Evolutionary conservation across 2,888 invertebrate species (phyloP).

Genomic region (Boloria euphrosyne): DNA sequence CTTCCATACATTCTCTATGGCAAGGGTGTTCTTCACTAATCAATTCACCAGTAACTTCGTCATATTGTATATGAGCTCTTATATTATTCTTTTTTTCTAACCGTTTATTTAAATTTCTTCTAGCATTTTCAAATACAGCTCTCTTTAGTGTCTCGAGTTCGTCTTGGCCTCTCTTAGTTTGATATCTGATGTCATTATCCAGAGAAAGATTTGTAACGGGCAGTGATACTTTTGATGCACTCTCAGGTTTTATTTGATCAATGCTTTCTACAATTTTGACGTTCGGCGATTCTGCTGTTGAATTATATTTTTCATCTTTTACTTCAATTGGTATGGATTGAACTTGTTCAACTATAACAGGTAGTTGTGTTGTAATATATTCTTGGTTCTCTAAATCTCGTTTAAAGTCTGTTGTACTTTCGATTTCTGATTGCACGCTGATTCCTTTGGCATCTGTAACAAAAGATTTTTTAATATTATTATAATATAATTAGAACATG

Average conservation of each 20-base stretch:
- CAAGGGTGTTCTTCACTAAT: constrained; percentile 82
- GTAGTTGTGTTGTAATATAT: constrained; percentile 12
- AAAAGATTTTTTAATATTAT: constrained; percentile 30
- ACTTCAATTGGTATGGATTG: constrained; percentile 16
- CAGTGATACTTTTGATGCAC: constrained; percentile 68
- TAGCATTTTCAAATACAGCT: constrained; percentile 20
- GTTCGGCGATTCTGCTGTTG: constrained; percentile 31
- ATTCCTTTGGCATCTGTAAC: constrained; percentile 61
- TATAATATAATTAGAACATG: background rate
- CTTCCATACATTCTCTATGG: constrained; percentile 84
- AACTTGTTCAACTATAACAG: constrained; percentile 29
- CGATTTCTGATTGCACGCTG: constrained; percentile 50
- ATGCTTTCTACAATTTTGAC: constrained; percentile 49
- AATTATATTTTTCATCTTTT: constrained; percentile 19
- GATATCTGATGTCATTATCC: constrained; percentile 53
- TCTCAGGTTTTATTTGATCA: constrained; percentile 53
- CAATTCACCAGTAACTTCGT: constrained; percentile 72
- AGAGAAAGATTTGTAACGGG: constrained; percentile 51
- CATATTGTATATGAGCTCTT: constrained; percentile 65
- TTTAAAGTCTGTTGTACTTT: constrained; percentile 43
- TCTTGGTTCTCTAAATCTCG: constrained; percentile 34
- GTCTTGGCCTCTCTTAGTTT: constrained; percentile 47
- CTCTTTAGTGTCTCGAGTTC: constrained; percentile 37
- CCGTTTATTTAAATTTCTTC: constrained; percentile 41
- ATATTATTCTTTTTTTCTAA: constrained; percentile 56